Conservation (phyloP, 64 coral and sea anemone species). For the Catalaphyllia jardinei region DNA sequence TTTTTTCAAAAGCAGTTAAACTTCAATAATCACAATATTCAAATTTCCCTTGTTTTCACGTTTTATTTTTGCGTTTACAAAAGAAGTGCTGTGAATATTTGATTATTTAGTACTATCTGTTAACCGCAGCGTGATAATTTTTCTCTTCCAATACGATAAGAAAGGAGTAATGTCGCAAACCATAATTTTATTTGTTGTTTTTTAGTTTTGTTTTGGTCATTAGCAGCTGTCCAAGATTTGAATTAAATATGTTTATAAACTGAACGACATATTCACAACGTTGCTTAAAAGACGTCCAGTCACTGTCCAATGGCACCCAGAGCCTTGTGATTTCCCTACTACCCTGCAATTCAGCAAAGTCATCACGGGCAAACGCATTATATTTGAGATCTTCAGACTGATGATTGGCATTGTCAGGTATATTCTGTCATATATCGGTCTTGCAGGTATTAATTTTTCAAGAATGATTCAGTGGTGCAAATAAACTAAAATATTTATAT, state of each 20-base stretch:
- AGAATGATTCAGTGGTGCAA: background rate
- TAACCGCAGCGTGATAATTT: constrained; percentile 9
- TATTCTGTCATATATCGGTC: background rate
- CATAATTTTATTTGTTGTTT: constrained; percentile 3
- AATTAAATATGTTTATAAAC: background rate
- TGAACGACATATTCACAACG: background rate
- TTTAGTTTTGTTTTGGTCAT: background rate
- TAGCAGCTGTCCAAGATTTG: constrained; percentile 6
- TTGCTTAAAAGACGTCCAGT: no score
- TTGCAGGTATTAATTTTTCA: background rate
- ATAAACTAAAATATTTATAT: background rate
- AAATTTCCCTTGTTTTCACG: background rate
- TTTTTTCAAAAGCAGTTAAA: background rate
- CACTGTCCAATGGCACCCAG: no score
- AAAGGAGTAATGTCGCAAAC: background rate
- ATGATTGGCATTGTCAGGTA: no score
- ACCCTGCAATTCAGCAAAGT: no score
- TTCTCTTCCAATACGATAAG: background rate
- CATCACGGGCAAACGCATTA: no score
- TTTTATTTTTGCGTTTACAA: background rate
- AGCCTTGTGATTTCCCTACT: no score
- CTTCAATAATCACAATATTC: background rate
- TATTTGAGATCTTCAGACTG: no score
- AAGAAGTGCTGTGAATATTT: background rate
- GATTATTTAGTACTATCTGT: background rate